phyloP scores from a whole-genome alignment of 2,113 vertebrate species.

The Plestiodon gilberti region DNA sequence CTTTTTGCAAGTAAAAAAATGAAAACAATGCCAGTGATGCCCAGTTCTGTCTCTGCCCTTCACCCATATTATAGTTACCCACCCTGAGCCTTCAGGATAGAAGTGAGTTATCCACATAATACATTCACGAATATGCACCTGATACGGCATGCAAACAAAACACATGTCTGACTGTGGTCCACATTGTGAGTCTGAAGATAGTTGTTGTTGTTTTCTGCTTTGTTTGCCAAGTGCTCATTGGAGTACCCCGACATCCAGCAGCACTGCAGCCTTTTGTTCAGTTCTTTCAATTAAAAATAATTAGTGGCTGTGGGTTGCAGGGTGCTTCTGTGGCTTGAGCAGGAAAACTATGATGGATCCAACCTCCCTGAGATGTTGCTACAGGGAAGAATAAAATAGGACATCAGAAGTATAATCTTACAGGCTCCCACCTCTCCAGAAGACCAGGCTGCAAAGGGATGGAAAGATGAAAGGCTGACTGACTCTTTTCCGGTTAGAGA shows the following conservation, averaged over 20 bases:
- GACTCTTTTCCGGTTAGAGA: not conserved
- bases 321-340: not conserved
- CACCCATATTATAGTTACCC: too few relatives aligned
- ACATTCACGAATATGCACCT: too few relatives aligned
- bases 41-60: too few relatives aligned
- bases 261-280: rapidly evolving
- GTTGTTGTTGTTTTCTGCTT: not conserved
- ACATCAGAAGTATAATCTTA: too few relatives aligned
- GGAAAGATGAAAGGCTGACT: not conserved
- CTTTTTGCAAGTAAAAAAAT: too few relatives aligned
- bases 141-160: too few relatives aligned
- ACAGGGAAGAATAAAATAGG: too few relatives aligned
- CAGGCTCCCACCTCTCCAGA: not conserved
- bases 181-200: not conserved
- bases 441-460: not conserved
- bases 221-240: constrained; percentile 13
- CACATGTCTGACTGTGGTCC: not conserved
- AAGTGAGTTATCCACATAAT: too few relatives aligned
- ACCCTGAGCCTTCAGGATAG: too few relatives aligned
- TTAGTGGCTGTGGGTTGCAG: not conserved
- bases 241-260: rapidly evolving
- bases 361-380: not conserved
- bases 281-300: not conserved
- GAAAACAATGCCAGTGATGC: too few relatives aligned
- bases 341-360: not conserved